Evolutionary conservation across 2,113 vertebrate species (phyloP), one percentile per base, ranked within the genome.

Genomic region (Falcunculus frontatus): DNA sequence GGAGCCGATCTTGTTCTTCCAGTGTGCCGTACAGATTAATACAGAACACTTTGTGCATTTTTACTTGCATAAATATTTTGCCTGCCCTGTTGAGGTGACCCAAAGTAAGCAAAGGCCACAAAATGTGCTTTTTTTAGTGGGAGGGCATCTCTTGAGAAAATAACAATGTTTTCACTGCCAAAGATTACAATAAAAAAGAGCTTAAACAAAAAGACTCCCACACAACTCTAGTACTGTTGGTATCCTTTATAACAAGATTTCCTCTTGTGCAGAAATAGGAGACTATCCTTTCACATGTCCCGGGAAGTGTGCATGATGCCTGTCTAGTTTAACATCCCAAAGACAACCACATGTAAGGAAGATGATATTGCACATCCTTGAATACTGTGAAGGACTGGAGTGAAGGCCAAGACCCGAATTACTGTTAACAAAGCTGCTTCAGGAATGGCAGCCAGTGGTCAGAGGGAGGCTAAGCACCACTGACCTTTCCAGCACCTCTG

Each of bases 251-350:
- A 44, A 44, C 15, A 63, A 35, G 64, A 63, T 15, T 4, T 89
- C 16, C 16, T 62, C 46, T 60, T 63, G 8, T 10, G 42, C 42
- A 63, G 47, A 78, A 91, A 16, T 8, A 50, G 23, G 32, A 90
- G 29, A 22, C 7, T 23, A 5, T 4, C 42, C 47, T 74, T 73
- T 74, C 46, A 15, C 8, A 10, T 2, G 9, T 84, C 60, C 47
- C 44, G 55, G 42, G 16, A 87, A 70, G 26, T 0, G 3, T 35
- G 18, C 23, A 30, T 0, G 0, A 22, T 6, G 19, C 7, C 10
- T 23, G 1, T 9, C 16, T 78, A 67, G 32, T 30, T 78, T 39
- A 42, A 13, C 15, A 82, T 35, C 6, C 17, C 33, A 41, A 64
- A 85, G 32, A 70, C 22, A 90, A 23, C 3, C 39, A 47, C 3